Percentiles rank a stretch among this genome's conserved stretches.
phyloP scores from a whole-genome alignment of 2,888 invertebrate species.

The Eupithecia centaureata region DNA sequence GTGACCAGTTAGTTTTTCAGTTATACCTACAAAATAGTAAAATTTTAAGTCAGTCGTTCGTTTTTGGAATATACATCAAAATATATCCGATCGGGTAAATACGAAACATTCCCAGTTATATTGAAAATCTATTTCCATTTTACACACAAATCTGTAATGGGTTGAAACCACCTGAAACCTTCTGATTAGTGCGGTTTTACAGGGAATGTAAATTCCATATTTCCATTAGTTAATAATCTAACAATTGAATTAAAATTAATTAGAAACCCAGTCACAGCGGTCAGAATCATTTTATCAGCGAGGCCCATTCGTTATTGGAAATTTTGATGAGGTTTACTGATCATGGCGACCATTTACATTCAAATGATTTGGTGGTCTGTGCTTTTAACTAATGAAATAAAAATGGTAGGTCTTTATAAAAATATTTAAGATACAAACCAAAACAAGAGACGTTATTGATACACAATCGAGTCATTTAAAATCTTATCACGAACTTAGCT shows the following conservation, averaged over 20 bases:
- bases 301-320: conserved; percentile 5
- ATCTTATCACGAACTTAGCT: too few species aligned
- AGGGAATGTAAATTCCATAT: background rate
- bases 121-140: too few species aligned
- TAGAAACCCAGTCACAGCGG: conserved; percentile 9
- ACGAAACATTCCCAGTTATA: too few species aligned
- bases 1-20: too few species aligned
- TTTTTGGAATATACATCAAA: too few species aligned
- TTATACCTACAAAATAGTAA: too few species aligned
- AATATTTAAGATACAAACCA: too few species aligned
- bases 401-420: background rate
- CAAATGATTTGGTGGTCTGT: background rate
- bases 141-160: background rate
- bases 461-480: too few species aligned
- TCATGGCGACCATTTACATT: background rate
- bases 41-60: too few species aligned
- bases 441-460: too few species aligned
- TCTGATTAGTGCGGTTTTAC: background rate
- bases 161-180: background rate
- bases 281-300: background rate
- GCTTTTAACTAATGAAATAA: background rate
- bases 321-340: background rate
- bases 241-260: conserved; percentile 12
- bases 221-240: background rate
- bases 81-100: too few species aligned